These are phyloP conservation scores for Tyto alba DNA, from an alignment of 2,113 vertebrate genomes.

Conservation along the genomic window DNA sequence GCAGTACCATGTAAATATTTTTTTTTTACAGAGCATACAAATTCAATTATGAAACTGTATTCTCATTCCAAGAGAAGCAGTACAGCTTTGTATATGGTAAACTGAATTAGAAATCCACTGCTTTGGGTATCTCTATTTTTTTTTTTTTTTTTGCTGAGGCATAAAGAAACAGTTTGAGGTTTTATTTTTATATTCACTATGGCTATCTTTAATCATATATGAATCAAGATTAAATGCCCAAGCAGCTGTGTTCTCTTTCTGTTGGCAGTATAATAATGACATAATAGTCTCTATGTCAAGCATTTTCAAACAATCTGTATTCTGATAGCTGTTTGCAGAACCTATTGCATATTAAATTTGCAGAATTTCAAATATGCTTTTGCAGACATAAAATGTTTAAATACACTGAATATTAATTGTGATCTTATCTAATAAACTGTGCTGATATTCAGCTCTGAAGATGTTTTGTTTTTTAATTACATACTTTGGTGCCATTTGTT, in stretches of 20 bases:
- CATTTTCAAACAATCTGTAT: conserved; percentile 8
- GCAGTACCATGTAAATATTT: not conserved
- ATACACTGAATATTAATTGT: not conserved
- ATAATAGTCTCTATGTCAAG: not conserved
- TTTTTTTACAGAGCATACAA: not conserved
- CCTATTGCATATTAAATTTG: not conserved
- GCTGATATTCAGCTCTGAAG: not conserved
- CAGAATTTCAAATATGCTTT: not conserved
- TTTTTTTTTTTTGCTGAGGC: not conserved
- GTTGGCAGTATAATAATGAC: not conserved
- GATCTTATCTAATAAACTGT: not conserved
- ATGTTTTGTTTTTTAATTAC: not conserved
- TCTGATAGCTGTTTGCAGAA: conserved; percentile 7
- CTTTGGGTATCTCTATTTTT: not conserved
- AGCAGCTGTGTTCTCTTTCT: conserved; percentile 14
- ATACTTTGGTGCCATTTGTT: not conserved
- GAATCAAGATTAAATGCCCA: not conserved
- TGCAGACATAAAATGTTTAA: not conserved
- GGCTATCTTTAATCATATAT: not conserved
- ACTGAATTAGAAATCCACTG: not conserved
- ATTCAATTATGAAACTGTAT: conserved; percentile 11
- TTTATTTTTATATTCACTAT: not conserved
- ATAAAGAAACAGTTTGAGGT: not conserved
- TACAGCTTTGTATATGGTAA: not conserved
- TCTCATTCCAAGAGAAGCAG: conserved; percentile 25